Evolutionary conservation across 35 echinoderm and acorn worm species (phyloP), one percentile per base, ranked within the genome.

Genomic region (Diadema setosum): DNA sequence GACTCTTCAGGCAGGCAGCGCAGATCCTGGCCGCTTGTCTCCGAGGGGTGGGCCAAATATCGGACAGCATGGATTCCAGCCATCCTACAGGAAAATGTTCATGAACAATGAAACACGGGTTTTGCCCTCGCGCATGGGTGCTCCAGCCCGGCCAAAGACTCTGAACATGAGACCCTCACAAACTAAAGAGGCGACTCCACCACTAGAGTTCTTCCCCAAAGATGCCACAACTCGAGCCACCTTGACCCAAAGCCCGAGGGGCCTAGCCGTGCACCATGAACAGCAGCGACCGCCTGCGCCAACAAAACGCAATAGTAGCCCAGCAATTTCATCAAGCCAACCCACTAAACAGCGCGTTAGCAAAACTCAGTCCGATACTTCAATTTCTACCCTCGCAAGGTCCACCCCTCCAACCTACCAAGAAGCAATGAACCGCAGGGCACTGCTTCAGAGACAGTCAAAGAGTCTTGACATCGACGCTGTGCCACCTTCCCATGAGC

Each of bases 171-270:
- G 20, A 74, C 90, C 82, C 21, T 52, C 45, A 34, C 67, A 82
- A 75, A 36, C 31, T 24, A 30, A 43, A 14, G 65, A 75, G 7
- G 85, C 84, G 9, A 76, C 60, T 33, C 93, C 93, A 40, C 93
- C 93, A 3, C 49, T 83, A 31, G 93, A 95, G 65, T 95, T 95
- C 50, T 95, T 95, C 52, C 93, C 93, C 0, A 80, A 74, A 27
- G 93, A 91, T 85, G 93, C 93, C 3, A 91, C 84, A 45, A 84
- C 59, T 45, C 49, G 57, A 16, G 74, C 89, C 11, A 44, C 83
- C 36, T 26, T 31, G 26, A 56, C 81, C 5, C 81, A 90, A 40
- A 58, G 61, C 32, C 81, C 45, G 20, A 17, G 40, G 11, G 78
- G 69, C 34, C 75, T 80, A 21, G 58, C 86, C 30, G 81, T 75